phyloP scores from a whole-genome alignment of 37 sponge, comb jelly and placozoan genomes.

The Aplysina aerophoba region DNA sequence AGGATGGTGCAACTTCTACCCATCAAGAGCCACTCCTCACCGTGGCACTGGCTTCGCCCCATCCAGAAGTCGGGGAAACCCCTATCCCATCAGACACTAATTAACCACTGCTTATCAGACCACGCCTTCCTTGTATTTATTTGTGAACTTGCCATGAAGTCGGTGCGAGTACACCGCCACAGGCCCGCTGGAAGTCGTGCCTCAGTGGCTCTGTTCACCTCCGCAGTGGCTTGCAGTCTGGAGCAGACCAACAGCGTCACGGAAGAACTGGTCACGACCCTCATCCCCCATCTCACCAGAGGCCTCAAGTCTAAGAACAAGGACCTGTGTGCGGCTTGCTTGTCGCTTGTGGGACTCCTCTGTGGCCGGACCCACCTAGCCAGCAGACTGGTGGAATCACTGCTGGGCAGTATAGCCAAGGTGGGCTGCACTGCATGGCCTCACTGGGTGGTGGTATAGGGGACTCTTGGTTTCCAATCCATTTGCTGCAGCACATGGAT shows the following conservation, averaged over 20 bases:
- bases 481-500: constrained; percentile 38
- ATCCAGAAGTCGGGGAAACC: constrained; percentile 71
- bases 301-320: constrained; percentile 70
- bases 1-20: constrained; percentile 85
- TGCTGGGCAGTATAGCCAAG: constrained; percentile 71
- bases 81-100: constrained; percentile 68
- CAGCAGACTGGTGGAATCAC: constrained; percentile 34
- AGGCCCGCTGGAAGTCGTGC: not conserved
- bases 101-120: constrained; percentile 74
- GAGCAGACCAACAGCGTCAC: constrained; percentile 27
- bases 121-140: constrained; percentile 74
- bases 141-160: constrained; percentile 64
- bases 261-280: constrained; percentile 58
- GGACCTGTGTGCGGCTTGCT: constrained; percentile 64
- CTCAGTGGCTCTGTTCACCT: constrained; percentile 49
- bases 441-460: too few relatives aligned
- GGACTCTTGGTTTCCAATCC: not conserved
- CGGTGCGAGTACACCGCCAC: constrained; percentile 30
- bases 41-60: constrained; percentile 89
- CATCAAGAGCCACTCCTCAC: constrained; percentile 55
- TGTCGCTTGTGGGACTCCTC: constrained; percentile 63
- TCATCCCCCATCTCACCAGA: constrained; percentile 64
- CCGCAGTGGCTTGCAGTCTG: constrained; percentile 58
- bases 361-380: constrained; percentile 42
- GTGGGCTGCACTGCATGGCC: constrained; percentile 24